These are phyloP conservation scores for Latrodectus geometricus DNA, from an alignment of 1,140 invertebrate species.

Conservation along the genomic window DNA sequence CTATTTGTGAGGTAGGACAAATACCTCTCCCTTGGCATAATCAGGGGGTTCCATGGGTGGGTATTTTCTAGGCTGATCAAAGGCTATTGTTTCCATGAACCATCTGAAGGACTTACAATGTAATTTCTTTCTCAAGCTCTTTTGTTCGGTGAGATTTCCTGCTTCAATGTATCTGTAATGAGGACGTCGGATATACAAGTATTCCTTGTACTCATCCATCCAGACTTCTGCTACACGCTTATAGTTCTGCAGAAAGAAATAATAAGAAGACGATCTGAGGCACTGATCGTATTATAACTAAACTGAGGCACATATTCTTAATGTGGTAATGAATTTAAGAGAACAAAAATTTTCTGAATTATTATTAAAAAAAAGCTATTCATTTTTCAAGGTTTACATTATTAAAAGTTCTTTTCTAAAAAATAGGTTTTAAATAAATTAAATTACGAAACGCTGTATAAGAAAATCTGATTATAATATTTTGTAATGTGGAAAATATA, in stretches of 20 bases:
- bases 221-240: conserved; percentile 67
- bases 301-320: too few relatives aligned
- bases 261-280: background rate
- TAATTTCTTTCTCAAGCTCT: conserved; percentile 67
- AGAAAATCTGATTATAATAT: too few relatives aligned
- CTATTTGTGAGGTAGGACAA: conserved; percentile 48
- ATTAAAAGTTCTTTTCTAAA: too few relatives aligned
- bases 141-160: conserved; percentile 72
- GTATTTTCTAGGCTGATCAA: conserved; percentile 90
- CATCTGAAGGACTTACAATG: conserved; percentile 80
- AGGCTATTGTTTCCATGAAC: conserved; percentile 97
- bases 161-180: conserved; percentile 81
- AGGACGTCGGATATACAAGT: conserved; percentile 73
- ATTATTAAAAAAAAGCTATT: too few relatives aligned
- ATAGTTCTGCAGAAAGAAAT: conserved; percentile 52
- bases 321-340: too few relatives aligned
- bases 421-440: too few relatives aligned
- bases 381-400: too few relatives aligned
- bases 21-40: conserved; percentile 84
- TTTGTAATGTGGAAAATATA: too few relatives aligned
- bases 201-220: conserved; percentile 68
- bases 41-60: conserved; percentile 91
- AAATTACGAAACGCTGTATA: too few relatives aligned
- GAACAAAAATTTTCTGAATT: too few relatives aligned
- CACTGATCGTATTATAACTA: too few relatives aligned